phyloP scores from a whole-genome alignment of 2,888 invertebrate genomes.

The Mythimna pallens region DNA sequence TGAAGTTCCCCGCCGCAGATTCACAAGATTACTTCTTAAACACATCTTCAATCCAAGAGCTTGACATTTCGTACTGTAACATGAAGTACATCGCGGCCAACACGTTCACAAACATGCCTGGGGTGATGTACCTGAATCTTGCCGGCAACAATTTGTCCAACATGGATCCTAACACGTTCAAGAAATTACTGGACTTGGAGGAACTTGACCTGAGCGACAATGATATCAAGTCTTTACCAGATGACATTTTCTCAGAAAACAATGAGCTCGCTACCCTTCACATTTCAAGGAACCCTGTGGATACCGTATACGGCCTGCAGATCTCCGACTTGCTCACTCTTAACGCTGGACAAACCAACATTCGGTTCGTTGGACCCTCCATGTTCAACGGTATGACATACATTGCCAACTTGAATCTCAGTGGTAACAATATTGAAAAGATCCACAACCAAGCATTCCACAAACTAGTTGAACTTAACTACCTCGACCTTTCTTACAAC shows the following conservation, averaged over 20 bases:
- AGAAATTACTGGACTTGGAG: slow-evolving; percentile 91
- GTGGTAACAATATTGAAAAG: slow-evolving; percentile 92
- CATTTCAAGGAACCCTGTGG: slow-evolving; percentile 93
- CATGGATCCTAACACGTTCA: slow-evolving; percentile 91
- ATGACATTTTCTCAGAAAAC: slow-evolving; percentile 92
- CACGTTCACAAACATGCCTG: slow-evolving; percentile 92
- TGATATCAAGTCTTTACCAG: slow-evolving; percentile 91
- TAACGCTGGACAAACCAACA: slow-evolving; percentile 93
- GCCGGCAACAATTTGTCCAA: slow-evolving; percentile 92
- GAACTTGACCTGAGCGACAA: slow-evolving; percentile 94
- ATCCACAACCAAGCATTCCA: slow-evolving; percentile 93
- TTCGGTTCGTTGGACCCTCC: slow-evolving; percentile 92
- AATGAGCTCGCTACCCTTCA: slow-evolving; percentile 92
- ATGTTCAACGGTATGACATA: slow-evolving; percentile 92
- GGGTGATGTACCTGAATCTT: slow-evolving; percentile 92
- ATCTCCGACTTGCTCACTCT: slow-evolving; percentile 92
- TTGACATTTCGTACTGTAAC: slow-evolving; percentile 93
- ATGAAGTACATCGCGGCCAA: slow-evolving; percentile 92
- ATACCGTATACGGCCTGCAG: slow-evolving; percentile 91
- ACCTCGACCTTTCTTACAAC: slow-evolving; percentile 94
- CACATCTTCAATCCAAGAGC: slow-evolving; percentile 92
- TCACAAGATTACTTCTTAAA: slow-evolving; percentile 89
- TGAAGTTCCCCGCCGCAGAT: slow-evolving; percentile 86
- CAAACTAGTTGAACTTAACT: slow-evolving; percentile 92
- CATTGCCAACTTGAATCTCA: slow-evolving; percentile 92